Evolutionary conservation across 2,113 vertebrate genomes (phyloP).

Genomic region (Catharus minimus): DNA sequence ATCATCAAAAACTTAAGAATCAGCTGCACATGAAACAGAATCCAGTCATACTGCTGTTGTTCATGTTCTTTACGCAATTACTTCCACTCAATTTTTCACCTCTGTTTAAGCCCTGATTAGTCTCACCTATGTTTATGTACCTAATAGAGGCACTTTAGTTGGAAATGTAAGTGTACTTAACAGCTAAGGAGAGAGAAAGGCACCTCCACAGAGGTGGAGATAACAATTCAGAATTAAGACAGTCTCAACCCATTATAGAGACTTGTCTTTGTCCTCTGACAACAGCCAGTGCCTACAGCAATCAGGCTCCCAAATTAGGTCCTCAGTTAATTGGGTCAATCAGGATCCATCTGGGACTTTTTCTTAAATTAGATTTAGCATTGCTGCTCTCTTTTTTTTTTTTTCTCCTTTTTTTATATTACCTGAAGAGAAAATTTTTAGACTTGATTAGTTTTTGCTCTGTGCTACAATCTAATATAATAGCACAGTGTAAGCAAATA

Average conservation of each 20-base stretch:
- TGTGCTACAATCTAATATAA: neutral
- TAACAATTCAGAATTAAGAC: neutral
- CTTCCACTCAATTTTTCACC: neutral
- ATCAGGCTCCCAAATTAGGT: neutral
- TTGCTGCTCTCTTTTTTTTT: neutral
- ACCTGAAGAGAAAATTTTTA: neutral
- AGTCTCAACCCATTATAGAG: neutral
- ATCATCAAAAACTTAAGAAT: neutral
- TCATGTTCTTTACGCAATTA: neutral
- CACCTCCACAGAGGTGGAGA: neutral
- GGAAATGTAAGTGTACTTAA: neutral
- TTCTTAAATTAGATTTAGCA: slow-evolving; percentile 15
- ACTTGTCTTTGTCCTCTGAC: neutral
- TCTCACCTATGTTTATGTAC: neutral
- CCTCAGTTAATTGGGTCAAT: slow-evolving; percentile 42
- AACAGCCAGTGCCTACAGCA: neutral
- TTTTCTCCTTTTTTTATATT: neutral
- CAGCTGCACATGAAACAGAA: neutral
- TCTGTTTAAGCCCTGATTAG: neutral
- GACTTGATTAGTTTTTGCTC: neutral
- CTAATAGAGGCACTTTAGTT: neutral
- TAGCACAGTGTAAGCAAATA: neutral
- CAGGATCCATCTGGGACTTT: neutral
- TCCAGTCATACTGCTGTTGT: neutral
- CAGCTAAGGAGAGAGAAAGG: neutral